Conservation (phyloP, 1,140 invertebrate species). For the Eumeta japonica region DNA sequence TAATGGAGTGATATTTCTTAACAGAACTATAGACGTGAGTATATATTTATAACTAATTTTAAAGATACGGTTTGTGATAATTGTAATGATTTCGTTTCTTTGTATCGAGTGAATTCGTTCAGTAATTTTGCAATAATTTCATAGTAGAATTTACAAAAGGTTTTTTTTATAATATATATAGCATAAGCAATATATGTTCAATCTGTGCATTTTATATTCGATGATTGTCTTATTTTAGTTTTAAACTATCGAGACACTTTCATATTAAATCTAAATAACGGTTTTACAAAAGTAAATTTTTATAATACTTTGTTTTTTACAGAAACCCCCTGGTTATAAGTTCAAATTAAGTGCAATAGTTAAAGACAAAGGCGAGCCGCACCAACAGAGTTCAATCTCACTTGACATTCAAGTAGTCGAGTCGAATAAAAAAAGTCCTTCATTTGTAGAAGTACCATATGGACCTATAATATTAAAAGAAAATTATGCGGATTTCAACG, state of each 20-base stretch:
- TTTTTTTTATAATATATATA: too few relatives aligned
- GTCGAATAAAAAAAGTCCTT: slow-evolving; percentile 83
- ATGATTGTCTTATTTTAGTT: too few relatives aligned
- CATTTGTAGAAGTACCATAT: slow-evolving; percentile 61
- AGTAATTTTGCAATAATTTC: too few relatives aligned
- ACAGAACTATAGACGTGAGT: slow-evolving; percentile 70
- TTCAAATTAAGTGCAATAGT: slow-evolving; percentile 76
- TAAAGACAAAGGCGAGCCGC: slow-evolving; percentile 69
- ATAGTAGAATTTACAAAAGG: too few relatives aligned
- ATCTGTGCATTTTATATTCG: too few relatives aligned
- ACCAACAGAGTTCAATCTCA: slow-evolving; percentile 66
- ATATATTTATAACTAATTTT: too few relatives aligned
- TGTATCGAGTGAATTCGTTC: too few relatives aligned
- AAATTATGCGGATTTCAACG: slow-evolving; percentile 68
- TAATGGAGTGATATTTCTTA: slow-evolving; percentile 77
- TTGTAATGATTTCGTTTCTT: not conserved
- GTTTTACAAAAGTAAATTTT: not conserved
- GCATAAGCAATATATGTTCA: too few relatives aligned
- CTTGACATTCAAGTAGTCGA: slow-evolving; percentile 82
- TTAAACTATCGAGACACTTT: too few relatives aligned
- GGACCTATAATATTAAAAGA: slow-evolving; percentile 69
- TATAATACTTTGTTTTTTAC: too few relatives aligned
- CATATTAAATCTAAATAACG: not conserved
- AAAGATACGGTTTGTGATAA: not conserved
- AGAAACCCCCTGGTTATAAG: slow-evolving; percentile 66